Base-by-base conservation (phyloP, 2,797 vertebrate genomes). In the Champsocephalus esox region DNA sequence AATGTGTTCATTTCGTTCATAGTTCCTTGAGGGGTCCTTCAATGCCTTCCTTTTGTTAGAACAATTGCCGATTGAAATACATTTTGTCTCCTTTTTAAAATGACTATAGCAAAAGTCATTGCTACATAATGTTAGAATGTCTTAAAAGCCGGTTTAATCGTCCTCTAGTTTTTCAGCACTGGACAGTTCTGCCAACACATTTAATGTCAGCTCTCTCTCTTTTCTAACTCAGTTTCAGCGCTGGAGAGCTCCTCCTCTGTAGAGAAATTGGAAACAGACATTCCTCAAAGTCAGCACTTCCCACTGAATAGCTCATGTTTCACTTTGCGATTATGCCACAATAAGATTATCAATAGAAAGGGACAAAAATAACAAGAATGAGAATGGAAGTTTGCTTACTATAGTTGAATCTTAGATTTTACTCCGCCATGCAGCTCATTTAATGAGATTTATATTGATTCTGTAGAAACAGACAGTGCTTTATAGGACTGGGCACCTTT, bases 121-220 rank as follows among this genome's bases (percentile, higher is more conserved):
- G 10, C 28, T 69, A 19, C 12, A 50, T 16, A 48, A 48, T 41
- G 12, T 16, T 61, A 34, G 1, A 63, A 65, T 6, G 11, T 66
- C 19, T 34, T 17, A 56, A 68, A 69, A 66, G n/a, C 16, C 21
- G 12, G 77, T 75, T 57, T 63, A 60, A 70, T 60, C 16, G 5
- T 32, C 16, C 14, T 38, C 12, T 3, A 0, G 2, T 63, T 70
- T 44, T 78, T 56, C 57, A 72, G 59, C 52, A 56, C 24, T 56
- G 32, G 70, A 85, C 54, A 63, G 38, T 75, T 87, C 68, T 63
- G 75, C 67, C 66, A 58, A 60, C 51, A 50, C 56, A 38, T 78
- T 83, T 80, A 19, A 60, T 81, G 89, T 88, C 61, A 82, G 72
- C 66, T 61, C 60, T 10, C 66, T n/a, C n/a, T n/a, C 61, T 83